phyloP scores from a whole-genome alignment of 2,888 invertebrate genomes.

The Euproctis similis region DNA sequence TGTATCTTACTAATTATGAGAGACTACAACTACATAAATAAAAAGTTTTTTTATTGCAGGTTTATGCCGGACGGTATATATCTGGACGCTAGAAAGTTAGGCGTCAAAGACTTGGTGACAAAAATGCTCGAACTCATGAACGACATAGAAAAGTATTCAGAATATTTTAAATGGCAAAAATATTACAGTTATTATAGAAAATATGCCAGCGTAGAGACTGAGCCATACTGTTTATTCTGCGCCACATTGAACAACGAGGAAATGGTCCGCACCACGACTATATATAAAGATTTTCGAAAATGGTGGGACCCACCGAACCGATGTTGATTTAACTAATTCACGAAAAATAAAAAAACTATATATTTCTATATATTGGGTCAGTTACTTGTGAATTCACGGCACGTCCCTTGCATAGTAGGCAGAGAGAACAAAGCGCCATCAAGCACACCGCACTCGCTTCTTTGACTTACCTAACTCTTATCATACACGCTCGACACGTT shows the following conservation, averaged over 20 bases:
- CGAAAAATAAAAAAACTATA: no score
- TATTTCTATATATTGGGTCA: no score
- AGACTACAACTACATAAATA: not conserved
- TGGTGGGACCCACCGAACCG: conserved; percentile 16
- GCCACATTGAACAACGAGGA: conserved; percentile 21
- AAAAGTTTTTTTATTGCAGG: conserved; percentile 11
- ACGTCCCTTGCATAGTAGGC: no score
- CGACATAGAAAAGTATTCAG: conserved; percentile 23
- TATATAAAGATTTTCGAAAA: conserved; percentile 18
- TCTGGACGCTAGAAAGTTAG: conserved; percentile 24
- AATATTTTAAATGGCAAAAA: conserved; percentile 36
- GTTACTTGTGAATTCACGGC: no score
- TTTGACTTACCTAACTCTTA: no score
- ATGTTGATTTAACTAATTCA: conserved; percentile 7
- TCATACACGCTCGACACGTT: no score
- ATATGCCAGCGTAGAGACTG: conserved; percentile 18
- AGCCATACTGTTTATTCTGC: conserved; percentile 32
- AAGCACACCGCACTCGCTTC: no score
- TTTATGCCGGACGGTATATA: conserved; percentile 36
- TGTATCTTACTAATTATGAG: no score
- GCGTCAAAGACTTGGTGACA: conserved; percentile 17
- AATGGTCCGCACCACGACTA: conserved; percentile 14
- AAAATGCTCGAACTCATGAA: conserved; percentile 27
- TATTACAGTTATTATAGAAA: conserved; percentile 29
- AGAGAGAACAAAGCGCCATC: no score